Conservation (phyloP, 2,888 invertebrate species). For the Microchrysa polita region DNA sequence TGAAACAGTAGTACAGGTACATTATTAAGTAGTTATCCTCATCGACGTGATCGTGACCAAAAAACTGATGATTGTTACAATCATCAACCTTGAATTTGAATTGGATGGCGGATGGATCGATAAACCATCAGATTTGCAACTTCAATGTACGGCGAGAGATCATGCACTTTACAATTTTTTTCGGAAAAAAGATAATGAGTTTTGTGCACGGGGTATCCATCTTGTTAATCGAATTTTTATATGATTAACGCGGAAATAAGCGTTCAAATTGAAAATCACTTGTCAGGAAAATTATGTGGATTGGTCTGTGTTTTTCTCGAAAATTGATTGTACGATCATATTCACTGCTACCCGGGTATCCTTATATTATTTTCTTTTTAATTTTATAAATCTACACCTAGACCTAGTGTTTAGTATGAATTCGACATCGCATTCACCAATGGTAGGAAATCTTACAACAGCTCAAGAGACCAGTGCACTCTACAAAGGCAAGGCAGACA, state of each 20-base stretch:
- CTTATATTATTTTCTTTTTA: background rate
- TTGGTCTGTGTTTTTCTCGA: too few species aligned
- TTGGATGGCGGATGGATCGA: background rate
- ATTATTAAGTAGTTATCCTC: too few species aligned
- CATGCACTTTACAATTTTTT: too few species aligned
- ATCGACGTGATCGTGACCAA: too few species aligned
- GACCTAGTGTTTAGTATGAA: background rate
- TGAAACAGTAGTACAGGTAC: background rate
- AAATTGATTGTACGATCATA: too few species aligned
- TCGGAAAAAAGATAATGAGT: too few species aligned
- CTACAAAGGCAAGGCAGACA: background rate
- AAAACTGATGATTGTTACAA: too few species aligned
- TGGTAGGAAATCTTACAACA: background rate
- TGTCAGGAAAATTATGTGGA: background rate
- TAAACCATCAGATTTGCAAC: background rate
- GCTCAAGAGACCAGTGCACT: background rate
- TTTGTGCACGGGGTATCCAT: too few species aligned
- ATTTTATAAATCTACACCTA: background rate
- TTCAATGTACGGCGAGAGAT: background rate
- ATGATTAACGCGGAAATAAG: background rate
- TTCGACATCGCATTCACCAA: background rate
- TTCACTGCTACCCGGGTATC: background rate
- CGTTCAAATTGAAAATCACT: background rate
- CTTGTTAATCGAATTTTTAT: too few species aligned
- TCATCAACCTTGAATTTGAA: background rate